Base-by-base conservation (phyloP, 2,113 vertebrate species). In the Ariopsis seemanni region DNA sequence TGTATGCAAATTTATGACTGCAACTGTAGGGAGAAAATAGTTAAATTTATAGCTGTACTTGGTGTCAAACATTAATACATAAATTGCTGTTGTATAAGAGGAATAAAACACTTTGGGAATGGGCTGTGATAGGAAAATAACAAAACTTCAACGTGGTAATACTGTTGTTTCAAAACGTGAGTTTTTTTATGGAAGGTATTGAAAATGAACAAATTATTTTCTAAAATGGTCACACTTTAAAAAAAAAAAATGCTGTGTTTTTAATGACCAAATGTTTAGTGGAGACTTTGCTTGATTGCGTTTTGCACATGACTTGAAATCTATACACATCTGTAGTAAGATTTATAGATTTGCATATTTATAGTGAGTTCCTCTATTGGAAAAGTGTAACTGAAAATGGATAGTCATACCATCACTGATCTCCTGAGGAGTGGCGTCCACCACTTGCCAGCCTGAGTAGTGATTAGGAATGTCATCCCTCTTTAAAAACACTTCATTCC, bases 401-500 rank as follows among this genome's bases (percentile, higher is more conserved):
- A 30, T 25, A 58, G 17, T 67, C 8, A 50, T 94, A 99, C 98
- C 98, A 10, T 98, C 97, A 11, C 97, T 99, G 89, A 95, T 99
- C 92, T 99, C 97, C 92, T 99, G 98, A 0, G 98, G 97, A n/a
- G 98, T 99, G 72, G 94, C 84, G 85, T 99, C 98, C 87, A 99
- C 96, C 34, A 88, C 97, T 90, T 99, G 98, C 98, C 98, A 99
- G 1, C 98, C 98, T 50, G 93, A 94, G 1, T 96, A 95, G 7
- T 92, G 93, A 0, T 93, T 85, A 0, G 96, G 96, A 80, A 99
- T 94, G 86, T 99, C 97, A 0, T 89, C 83, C 63, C 98, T 95
- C 0, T 88, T 88, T 92, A 97, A 95, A 94, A 91, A 98, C 12
- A 94, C 96, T 89, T 99, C 98, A 0, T 97, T 98, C 98, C 98